Conservation (phyloP, 2,113 vertebrate genomes). For the Gorsachius goisagi region DNA sequence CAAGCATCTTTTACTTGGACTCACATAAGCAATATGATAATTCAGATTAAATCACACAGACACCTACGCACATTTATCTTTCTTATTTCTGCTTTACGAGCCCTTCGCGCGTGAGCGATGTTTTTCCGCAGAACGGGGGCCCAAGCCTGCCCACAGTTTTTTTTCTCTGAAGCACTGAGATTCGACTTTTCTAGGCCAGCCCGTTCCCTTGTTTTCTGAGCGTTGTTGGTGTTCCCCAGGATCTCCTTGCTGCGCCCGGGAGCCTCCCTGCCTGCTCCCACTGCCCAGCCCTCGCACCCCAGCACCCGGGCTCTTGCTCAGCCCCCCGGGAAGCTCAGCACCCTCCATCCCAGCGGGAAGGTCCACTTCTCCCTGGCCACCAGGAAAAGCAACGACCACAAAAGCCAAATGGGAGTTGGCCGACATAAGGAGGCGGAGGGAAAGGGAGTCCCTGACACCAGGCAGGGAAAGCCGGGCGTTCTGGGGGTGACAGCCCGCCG, state of each 20-base stretch:
- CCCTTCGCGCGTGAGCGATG: neutral
- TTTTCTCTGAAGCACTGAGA: neutral
- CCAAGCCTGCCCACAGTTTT: neutral
- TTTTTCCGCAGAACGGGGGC: neutral
- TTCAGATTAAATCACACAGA: neutral
- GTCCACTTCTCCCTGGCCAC: accelerated
- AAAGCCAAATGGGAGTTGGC: neutral
- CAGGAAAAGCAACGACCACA: neutral
- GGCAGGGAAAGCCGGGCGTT: neutral
- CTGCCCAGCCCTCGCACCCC: neutral
- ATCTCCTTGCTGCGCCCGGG: accelerated
- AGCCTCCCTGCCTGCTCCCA: neutral
- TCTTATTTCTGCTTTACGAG: neutral
- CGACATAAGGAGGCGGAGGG: neutral
- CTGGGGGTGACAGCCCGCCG: neutral
- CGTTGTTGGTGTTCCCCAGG: neutral
- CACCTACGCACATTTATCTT: neutral
- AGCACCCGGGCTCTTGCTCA: neutral
- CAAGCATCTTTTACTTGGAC: neutral
- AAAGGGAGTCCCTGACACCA: neutral
- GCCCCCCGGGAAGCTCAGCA: neutral
- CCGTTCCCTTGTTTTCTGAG: neutral
- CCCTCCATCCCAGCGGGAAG: neutral
- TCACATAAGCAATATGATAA: neutral
- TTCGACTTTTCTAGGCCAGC: neutral